Conservation (phyloP, 1,140 invertebrate species). For the Chrysomallon squamiferum region DNA sequence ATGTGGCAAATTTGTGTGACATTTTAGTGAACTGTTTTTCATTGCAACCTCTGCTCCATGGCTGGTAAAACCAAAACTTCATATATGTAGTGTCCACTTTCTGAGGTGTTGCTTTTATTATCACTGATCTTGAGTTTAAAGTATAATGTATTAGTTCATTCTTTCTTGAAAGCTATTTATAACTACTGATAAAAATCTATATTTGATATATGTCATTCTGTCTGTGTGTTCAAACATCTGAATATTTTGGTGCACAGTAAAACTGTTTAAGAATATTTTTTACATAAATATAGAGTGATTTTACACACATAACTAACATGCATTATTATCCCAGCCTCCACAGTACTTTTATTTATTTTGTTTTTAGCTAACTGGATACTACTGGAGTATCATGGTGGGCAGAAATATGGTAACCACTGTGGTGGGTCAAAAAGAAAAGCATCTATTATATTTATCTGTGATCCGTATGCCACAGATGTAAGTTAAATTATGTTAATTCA, state of each 20-base stretch:
- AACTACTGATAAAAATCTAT: too few relatives aligned
- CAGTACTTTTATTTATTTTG: not conserved
- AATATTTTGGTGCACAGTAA: not conserved
- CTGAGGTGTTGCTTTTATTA: too few relatives aligned
- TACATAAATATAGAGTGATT: not conserved
- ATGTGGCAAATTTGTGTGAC: too few relatives aligned
- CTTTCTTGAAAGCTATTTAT: too few relatives aligned
- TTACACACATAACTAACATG: not conserved
- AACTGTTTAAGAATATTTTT: not conserved
- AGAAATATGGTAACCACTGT: constrained; percentile 19
- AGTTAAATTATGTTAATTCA: not conserved
- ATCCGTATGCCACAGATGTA: constrained; percentile 19
- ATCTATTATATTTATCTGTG: constrained; percentile 36
- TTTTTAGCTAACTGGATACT: not conserved
- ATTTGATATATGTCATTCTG: not conserved
- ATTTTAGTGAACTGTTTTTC: too few relatives aligned
- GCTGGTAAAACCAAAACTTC: too few relatives aligned
- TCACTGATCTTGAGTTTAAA: too few relatives aligned
- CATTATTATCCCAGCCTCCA: not conserved
- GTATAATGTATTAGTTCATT: too few relatives aligned
- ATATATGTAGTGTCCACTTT: too few relatives aligned
- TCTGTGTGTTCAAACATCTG: not conserved
- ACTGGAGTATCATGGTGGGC: not conserved
- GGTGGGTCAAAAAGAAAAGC: constrained; percentile 16
- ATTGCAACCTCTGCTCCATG: too few relatives aligned